These are phyloP conservation scores for Atherinosoma microstoma DNA, from an alignment of 2,797 vertebrate species.

Conservation along the genomic window DNA sequence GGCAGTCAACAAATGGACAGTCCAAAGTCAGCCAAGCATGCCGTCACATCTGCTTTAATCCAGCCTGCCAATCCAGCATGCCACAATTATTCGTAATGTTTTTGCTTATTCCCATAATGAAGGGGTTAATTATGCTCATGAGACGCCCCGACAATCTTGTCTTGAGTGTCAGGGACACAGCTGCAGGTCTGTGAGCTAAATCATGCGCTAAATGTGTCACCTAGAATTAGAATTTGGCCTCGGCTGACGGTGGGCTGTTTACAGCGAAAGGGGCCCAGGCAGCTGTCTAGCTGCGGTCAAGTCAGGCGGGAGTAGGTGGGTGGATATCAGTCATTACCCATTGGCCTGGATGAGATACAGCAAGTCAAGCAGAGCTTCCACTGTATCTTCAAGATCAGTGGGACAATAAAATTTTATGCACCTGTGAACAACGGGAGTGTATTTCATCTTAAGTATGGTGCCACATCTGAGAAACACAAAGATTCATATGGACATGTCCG, in stretches of 20 bases:
- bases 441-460: slow-evolving; percentile 48
- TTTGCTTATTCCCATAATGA: slow-evolving; percentile 85
- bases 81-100: slow-evolving; percentile 74
- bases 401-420: slow-evolving; percentile 59
- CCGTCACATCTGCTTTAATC: slow-evolving; percentile 76
- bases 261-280: slow-evolving; percentile 15
- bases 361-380: slow-evolving; percentile 68
- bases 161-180: slow-evolving; percentile 85
- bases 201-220: slow-evolving; percentile 86
- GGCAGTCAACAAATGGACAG: slow-evolving; percentile 58
- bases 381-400: slow-evolving; percentile 64
- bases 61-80: slow-evolving; percentile 36
- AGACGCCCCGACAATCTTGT: slow-evolving; percentile 79
- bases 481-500: slow-evolving; percentile 1
- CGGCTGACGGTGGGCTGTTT: slow-evolving; percentile 57
- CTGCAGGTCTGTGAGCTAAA: slow-evolving; percentile 86
- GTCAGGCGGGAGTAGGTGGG: slow-evolving; percentile 35
- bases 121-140: slow-evolving; percentile 85
- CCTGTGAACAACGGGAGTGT: slow-evolving; percentile 41
- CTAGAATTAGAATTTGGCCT: slow-evolving; percentile 74
- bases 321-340: slow-evolving; percentile 62
- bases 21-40: slow-evolving; percentile 69
- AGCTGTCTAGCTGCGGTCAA: slow-evolving; percentile 51
- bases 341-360: slow-evolving; percentile 67
- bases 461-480: slow-evolving; percentile 20